phyloP scores from a whole-genome alignment of 2,113 vertebrate species.

The Panurus biarmicus region DNA sequence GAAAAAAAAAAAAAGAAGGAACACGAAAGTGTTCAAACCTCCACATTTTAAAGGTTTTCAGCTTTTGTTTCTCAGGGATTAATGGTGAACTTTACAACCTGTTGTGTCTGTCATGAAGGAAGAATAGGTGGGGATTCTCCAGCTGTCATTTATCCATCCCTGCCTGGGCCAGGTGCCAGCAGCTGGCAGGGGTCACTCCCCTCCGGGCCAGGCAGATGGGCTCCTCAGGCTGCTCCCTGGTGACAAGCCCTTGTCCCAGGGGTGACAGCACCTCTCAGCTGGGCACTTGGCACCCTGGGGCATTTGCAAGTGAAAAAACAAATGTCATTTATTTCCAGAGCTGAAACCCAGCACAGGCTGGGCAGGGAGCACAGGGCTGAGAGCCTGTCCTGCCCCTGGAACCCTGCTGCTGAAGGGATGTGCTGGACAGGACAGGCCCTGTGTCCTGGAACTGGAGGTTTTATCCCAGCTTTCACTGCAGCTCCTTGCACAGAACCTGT shows the following conservation, averaged over 20 bases:
- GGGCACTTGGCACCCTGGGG: background rate
- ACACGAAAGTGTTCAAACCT: accelerated
- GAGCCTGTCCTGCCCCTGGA: background rate
- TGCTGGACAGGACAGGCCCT: background rate
- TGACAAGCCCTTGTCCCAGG: background rate
- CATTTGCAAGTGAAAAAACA: background rate
- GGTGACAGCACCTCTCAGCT: background rate
- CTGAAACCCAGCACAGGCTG: accelerated
- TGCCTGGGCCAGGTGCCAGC: background rate
- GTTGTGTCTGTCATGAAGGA: background rate
- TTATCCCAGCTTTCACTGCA: background rate
- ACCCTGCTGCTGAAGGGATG: accelerated
- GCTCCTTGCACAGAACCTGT: background rate
- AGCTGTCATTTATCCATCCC: background rate
- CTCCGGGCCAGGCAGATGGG: background rate
- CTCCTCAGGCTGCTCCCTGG: background rate
- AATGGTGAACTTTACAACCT: background rate
- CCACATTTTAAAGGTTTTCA: background rate
- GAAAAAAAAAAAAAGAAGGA: background rate
- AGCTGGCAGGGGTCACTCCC: accelerated
- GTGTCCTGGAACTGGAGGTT: background rate
- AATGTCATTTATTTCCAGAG: accelerated
- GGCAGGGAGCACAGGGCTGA: background rate
- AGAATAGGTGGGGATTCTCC: background rate
- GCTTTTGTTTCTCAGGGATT: background rate